Evolutionary conservation across 2,113 vertebrate species (phyloP), one percentile per base, ranked within the genome.

Genomic region (Cromileptes altivelis): DNA sequence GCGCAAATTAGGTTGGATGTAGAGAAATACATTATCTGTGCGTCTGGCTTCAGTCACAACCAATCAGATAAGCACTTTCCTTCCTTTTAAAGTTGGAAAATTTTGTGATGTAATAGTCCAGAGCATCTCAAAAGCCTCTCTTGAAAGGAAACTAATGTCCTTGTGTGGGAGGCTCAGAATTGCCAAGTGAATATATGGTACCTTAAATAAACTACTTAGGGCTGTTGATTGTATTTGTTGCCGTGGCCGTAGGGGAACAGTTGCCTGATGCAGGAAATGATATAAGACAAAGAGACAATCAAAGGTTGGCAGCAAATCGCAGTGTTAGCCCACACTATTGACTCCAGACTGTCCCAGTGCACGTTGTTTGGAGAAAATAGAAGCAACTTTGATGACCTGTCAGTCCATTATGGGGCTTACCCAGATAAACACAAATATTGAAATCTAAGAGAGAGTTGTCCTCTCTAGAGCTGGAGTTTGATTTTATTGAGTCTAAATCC

Each of bases 1-100:
- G 83, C 19, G 57, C 53, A 77, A 92, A 92, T 93, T 71, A 91
- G 88, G 87, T 88, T 91, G 90, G 80, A 87, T 91, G 89, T 88
- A 60, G 81, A 91, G 84, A 85, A 92, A 91, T 84, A 76, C 72
- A 91, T 90, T 89, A 90, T 84, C 56, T 80, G 58, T 67, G 77
- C 33, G 62, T 80, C 90, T 91, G 89, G 92, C 62, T 90, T 85
- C 47, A 70, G 84, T 93, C 90, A 88, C 15, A 56, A 86, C 75
- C 75, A 78, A 88, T 90, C 81, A 85, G 86, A 92, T 91, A 89
- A 91, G 65, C 71, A 70, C 65, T 84, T 75, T 88, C 78, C 81
- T 82, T 86, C 70, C 86, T 85, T 89, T 90, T 60, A 86, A 87
- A 89, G 70, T 81, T 70, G 25, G 18, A 81, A 68, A 82, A 81